phyloP scores from a whole-genome alignment of 2,888 invertebrate genomes.

The Pollenia angustigena region DNA sequence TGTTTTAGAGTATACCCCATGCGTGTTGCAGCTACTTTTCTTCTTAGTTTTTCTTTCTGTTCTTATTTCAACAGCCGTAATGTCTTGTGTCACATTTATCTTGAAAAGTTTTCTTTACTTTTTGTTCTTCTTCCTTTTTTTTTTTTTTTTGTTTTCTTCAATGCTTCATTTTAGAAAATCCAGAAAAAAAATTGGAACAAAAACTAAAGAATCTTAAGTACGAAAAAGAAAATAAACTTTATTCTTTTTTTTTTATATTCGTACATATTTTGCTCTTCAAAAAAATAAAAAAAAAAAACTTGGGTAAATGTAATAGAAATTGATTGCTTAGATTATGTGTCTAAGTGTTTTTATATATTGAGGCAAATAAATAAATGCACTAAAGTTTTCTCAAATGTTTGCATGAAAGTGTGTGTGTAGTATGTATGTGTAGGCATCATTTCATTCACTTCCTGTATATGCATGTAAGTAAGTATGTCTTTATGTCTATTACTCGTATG shows the following conservation, averaged over 20 bases:
- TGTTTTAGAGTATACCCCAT: slow-evolving; percentile 55
- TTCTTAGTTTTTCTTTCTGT: slow-evolving; percentile 72
- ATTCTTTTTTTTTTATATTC: slow-evolving; percentile 29
- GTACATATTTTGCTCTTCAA: neutral
- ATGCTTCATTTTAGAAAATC: neutral
- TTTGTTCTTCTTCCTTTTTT: neutral
- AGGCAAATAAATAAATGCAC: slow-evolving; percentile 71
- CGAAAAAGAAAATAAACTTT: slow-evolving; percentile 65
- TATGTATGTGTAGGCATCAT: neutral
- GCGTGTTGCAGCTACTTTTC: slow-evolving; percentile 53
- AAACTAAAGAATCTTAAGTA: slow-evolving; percentile 45
- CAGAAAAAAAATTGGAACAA: slow-evolving; percentile 13
- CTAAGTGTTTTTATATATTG: slow-evolving; percentile 73
- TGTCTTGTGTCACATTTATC: slow-evolving; percentile 81
- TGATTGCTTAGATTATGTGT: slow-evolving; percentile 73
- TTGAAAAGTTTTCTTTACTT: slow-evolving; percentile 79
- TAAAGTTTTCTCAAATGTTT: slow-evolving; percentile 35
- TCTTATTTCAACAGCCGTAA: slow-evolving; percentile 74
- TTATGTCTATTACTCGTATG: neutral
- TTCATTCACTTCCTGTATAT: slow-evolving; percentile 5
- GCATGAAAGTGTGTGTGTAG: slow-evolving; percentile 12
- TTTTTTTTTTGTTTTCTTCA: neutral
- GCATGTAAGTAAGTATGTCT: neutral
- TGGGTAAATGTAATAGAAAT: slow-evolving; percentile 73
- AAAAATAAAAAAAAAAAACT: slow-evolving; percentile 65